Evolutionary conservation across 37 sponge, comb jelly and placozoan species (phyloP).

Genomic region (Aplysina aerophoba): DNA sequence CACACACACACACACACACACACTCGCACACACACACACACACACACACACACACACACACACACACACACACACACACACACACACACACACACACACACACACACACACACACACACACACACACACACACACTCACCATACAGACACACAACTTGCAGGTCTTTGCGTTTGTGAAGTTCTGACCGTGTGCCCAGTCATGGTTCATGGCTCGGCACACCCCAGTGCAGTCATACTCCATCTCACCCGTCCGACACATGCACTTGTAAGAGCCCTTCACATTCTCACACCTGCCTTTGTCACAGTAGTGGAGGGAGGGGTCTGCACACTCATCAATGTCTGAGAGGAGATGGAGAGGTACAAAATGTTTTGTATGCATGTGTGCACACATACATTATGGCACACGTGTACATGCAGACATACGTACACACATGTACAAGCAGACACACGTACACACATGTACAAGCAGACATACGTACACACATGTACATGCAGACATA

Average conservation of each 20-base stretch:
- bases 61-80: slow-evolving; percentile 44
- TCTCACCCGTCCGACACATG: too few relatives aligned
- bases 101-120: slow-evolving; percentile 49
- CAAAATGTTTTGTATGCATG: too few relatives aligned
- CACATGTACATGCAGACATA: not conserved
- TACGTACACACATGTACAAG: not conserved
- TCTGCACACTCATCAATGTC: too few relatives aligned
- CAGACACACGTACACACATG: not conserved
- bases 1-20: slow-evolving; percentile 16
- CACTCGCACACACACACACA: slow-evolving; percentile 13
- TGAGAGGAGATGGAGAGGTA: too few relatives aligned
- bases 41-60: slow-evolving; percentile 41
- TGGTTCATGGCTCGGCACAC: too few relatives aligned
- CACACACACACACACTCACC: slow-evolving; percentile 46
- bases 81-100: slow-evolving; percentile 54
- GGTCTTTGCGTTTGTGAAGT: too few relatives aligned
- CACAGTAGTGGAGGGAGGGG: too few relatives aligned
- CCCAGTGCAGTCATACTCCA: too few relatives aligned
- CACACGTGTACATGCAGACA: not conserved
- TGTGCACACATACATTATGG: not conserved
- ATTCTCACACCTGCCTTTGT: too few relatives aligned
- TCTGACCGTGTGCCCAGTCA: too few relatives aligned
- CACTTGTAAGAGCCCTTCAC: too few relatives aligned
- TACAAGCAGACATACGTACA: not conserved
- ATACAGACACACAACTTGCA: too few relatives aligned